These are phyloP conservation scores for Sakesphorus luctuosus DNA, from an alignment of 2,113 vertebrate genomes.

Conservation along the genomic window DNA sequence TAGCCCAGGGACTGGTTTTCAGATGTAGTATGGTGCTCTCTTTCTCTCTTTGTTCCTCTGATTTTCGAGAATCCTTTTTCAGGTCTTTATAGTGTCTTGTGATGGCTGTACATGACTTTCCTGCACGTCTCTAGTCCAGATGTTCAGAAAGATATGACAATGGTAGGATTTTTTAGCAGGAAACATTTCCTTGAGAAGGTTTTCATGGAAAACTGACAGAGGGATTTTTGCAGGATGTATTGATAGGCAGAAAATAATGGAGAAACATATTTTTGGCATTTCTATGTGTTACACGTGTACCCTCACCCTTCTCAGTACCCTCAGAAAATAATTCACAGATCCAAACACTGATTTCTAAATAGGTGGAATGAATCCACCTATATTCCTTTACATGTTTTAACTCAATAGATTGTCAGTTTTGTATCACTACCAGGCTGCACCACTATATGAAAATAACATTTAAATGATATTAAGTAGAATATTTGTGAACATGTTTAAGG, in stretches of 20 bases:
- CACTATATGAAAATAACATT: background rate
- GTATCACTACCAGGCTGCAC: background rate
- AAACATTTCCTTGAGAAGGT: too few species aligned
- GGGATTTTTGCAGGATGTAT: too few species aligned
- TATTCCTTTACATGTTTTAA: background rate
- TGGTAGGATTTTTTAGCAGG: too few species aligned
- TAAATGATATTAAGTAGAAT: background rate
- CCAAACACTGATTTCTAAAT: background rate
- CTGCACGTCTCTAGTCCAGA: too few species aligned
- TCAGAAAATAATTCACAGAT: background rate
- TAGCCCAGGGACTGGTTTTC: background rate
- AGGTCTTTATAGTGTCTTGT: too few species aligned
- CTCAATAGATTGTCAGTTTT: background rate
- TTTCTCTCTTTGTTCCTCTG: too few species aligned
- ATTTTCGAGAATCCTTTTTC: too few species aligned
- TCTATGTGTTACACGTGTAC: background rate
- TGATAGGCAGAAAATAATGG: too few species aligned
- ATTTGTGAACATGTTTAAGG: background rate
- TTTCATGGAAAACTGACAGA: too few species aligned
- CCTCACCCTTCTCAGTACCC: background rate
- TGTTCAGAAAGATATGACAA: too few species aligned
- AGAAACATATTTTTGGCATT: too few species aligned
- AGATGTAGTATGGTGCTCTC: background rate
- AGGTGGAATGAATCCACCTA: background rate
- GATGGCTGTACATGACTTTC: too few species aligned